Conservation (phyloP, 2,797 vertebrate species). For the Rhyacichthys aspro region DNA sequence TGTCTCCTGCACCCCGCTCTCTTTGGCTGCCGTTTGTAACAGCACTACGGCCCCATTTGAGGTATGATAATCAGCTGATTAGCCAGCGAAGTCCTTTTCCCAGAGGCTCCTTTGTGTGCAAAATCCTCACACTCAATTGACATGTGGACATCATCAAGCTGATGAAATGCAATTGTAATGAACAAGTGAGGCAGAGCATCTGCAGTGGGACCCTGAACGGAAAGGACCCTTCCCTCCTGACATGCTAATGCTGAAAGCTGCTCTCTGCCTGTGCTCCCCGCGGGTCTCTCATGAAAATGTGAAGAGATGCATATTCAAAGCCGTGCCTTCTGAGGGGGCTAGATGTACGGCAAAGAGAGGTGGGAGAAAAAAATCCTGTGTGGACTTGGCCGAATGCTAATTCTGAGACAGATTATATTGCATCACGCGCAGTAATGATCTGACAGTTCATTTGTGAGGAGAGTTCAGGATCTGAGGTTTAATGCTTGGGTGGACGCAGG, state of each 20-base stretch:
- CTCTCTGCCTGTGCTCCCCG: conserved; percentile 96
- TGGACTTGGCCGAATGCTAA: conserved; percentile 94
- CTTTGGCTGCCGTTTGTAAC: conserved; percentile 81
- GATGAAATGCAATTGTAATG: conserved; percentile 99
- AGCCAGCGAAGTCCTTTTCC: conserved; percentile 98
- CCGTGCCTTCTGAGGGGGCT: conserved; percentile 87
- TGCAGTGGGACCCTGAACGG: conserved; percentile 92
- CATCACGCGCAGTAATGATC: conserved; percentile 99
- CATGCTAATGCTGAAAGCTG: conserved; percentile 99
- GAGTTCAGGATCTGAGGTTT: conserved; percentile 94
- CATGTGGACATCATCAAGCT: conserved; percentile 99
- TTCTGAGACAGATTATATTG: conserved; percentile 99
- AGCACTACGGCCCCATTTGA: conserved; percentile 92
- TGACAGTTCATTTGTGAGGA: conserved; percentile 99
- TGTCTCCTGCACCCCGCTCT: conserved; percentile 66
- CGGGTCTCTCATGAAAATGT: conserved; percentile 92
- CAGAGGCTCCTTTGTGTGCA: conserved; percentile 99
- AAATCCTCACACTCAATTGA: conserved; percentile 99
- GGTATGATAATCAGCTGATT: conserved; percentile 99
- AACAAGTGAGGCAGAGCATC: conserved; percentile 99
- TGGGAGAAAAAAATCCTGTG: conserved; percentile 76
- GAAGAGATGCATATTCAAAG: conserved; percentile 99
- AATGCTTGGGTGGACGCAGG: conserved; percentile 92
- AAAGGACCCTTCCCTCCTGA: conserved; percentile 95
- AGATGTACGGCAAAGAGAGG: conserved; percentile 68